phyloP scores from a whole-genome alignment of 2,113 vertebrate species.

The Malurus cyaneus region DNA sequence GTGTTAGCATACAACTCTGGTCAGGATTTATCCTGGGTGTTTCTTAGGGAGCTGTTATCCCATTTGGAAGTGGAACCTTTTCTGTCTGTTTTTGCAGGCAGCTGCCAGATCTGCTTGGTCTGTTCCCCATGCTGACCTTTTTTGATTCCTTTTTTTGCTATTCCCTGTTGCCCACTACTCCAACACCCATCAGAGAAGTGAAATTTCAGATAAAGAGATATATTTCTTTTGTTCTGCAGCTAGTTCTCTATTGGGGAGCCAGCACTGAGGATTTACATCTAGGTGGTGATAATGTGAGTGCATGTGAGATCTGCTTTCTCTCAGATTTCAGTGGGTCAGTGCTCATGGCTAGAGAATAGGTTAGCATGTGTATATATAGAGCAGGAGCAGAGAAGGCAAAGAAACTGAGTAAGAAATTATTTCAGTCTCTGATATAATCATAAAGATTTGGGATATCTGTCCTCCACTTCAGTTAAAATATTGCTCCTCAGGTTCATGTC shows the following conservation, averaged over 20 bases:
- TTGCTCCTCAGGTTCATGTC: fast-evolving
- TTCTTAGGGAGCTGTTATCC: neutral
- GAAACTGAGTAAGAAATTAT: neutral
- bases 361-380: neutral
- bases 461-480: neutral
- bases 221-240: neutral
- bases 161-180: neutral
- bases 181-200: neutral
- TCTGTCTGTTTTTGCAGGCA: neutral
- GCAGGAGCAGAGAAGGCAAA: neutral
- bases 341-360: neutral
- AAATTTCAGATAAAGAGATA: neutral
- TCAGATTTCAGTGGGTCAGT: neutral
- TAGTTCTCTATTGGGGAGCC: neutral
- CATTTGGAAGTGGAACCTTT: neutral
- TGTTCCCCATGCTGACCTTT: neutral
- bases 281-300: neutral
- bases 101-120: neutral
- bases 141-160: neutral
- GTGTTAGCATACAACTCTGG: neutral
- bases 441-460: neutral
- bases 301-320: neutral
- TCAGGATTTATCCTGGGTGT: neutral
- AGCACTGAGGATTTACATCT: neutral
- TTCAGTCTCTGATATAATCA: neutral